Conservation (phyloP, 2,113 vertebrate genomes). For the Corythornis cristatus region DNA sequence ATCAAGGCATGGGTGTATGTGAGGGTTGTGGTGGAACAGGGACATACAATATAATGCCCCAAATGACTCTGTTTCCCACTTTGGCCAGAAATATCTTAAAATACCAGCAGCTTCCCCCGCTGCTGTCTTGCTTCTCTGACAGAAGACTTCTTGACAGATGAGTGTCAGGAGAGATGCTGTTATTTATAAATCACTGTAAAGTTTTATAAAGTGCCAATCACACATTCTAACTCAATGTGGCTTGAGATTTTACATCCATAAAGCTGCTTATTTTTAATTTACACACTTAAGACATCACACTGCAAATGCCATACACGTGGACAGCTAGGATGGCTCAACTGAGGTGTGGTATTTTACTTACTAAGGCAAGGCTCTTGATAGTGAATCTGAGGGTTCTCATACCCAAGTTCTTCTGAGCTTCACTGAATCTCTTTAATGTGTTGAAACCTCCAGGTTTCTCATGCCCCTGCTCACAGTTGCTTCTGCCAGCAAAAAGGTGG, state of each 20-base stretch:
- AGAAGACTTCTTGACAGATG: background rate
- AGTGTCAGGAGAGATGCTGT: background rate
- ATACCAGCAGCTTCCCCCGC: background rate
- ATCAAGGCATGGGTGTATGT: background rate
- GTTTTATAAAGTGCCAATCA: background rate
- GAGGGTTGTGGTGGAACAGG: background rate
- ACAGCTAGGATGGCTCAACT: accelerated
- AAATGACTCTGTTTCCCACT: background rate
- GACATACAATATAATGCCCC: background rate
- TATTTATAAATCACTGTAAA: constrained; percentile 19
- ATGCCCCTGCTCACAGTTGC: background rate
- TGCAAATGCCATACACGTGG: accelerated
- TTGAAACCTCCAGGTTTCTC: background rate
- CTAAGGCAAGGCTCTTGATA: background rate
- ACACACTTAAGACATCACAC: background rate
- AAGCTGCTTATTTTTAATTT: constrained; percentile 10
- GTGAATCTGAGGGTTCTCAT: background rate
- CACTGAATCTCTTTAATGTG: background rate
- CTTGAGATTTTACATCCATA: background rate
- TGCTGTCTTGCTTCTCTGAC: background rate
- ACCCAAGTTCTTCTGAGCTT: background rate
- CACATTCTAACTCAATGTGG: background rate
- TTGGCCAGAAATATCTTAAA: background rate
- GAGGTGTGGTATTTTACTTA: background rate
- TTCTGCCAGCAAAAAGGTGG: background rate